Evolutionary conservation across 2,888 invertebrate species (phyloP).

Genomic region (Parthenolecanium corni): DNA sequence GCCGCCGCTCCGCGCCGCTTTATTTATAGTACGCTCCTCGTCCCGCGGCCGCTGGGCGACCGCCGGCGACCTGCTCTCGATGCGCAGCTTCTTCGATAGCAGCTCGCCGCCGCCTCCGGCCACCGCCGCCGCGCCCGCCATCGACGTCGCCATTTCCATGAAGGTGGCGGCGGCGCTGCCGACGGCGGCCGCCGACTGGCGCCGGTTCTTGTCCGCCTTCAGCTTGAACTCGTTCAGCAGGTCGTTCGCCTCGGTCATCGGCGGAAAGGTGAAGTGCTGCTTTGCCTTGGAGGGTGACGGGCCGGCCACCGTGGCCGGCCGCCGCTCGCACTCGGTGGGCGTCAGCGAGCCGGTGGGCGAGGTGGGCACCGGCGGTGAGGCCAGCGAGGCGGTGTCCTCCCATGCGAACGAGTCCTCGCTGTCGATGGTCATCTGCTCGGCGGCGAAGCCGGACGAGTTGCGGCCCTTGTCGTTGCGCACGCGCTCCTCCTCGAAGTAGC

Average conservation of each 20-base stretch:
- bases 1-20: constrained; percentile 7
- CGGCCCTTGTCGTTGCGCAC: constrained; percentile 32
- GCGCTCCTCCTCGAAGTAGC: constrained; percentile 34
- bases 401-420: constrained; percentile 34
- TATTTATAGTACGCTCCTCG: constrained; percentile 26
- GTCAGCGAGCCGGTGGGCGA: constrained; percentile 33
- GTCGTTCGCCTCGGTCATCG: constrained; percentile 30
- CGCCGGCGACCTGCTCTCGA: constrained; percentile 1
- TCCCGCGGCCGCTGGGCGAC: constrained; percentile 22
- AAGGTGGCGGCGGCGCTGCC: neutral
- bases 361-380: constrained; percentile 34
- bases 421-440: constrained; percentile 36
- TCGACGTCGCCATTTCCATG: too few relatives aligned
- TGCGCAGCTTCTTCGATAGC: constrained; percentile 19
- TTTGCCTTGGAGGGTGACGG: constrained; percentile 30
- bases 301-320: neutral
- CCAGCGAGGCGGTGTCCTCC: constrained; percentile 29
- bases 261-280: constrained; percentile 31
- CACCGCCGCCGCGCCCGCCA: neutral
- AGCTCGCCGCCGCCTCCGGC: neutral
- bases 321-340: constrained; percentile 15
- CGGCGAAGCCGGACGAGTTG: constrained; percentile 35
- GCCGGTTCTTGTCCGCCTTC: constrained; percentile 12
- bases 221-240: constrained; percentile 23
- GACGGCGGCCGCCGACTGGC: neutral